Base-by-base conservation (phyloP, 2,888 invertebrate species). In the Panopea generosa region DNA sequence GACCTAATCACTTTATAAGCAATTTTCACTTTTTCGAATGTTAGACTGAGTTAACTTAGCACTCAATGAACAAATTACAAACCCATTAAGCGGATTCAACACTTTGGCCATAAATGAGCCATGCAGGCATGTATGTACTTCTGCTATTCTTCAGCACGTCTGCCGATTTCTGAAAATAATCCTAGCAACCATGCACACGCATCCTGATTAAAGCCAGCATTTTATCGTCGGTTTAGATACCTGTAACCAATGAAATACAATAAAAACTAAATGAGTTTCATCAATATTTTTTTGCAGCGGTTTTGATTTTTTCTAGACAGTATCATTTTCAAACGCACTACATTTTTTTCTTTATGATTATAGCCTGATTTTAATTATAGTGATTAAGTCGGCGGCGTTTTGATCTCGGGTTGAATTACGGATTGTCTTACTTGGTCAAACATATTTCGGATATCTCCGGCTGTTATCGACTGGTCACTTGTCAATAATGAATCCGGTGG, bases 401-500 rank as follows among this genome's bases (percentile, higher is more conserved):
- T 71, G 77, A 72, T 71, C 71, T 55, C 62, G 59, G 56, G 47
- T 71, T 49, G 55, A 45, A 67, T 77, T 77, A 67, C 71, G 57
- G 47, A 61, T 43, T 49, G n/a, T 29, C 38, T 66, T 66, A 61
- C 59, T 61, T 61, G 72, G 61, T 61, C 66, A 55, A 61, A 62
- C 61, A 61, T 55, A 49, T 38, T 77, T 71, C 72, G 68, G 77
- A 71, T 77, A 72, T 77, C 71, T 43, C 40, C 33, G 50, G 63
- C 56, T 63, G 62, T 71, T 60, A 59, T 63, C 56, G 57, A 26
- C 71, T 63, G 77, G 77, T 77, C 77, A 77, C 77, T 56, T 77
- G 77, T 77, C 77, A 70, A 56, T 75, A 55, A 66, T 43, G 55
- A 65, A 69, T 75, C 75, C 75, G 69, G 55, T 47, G 27, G 26